These are phyloP conservation scores for Oreochromis mossambicus DNA, from an alignment of 2,797 vertebrate species.

Conservation along the genomic window DNA sequence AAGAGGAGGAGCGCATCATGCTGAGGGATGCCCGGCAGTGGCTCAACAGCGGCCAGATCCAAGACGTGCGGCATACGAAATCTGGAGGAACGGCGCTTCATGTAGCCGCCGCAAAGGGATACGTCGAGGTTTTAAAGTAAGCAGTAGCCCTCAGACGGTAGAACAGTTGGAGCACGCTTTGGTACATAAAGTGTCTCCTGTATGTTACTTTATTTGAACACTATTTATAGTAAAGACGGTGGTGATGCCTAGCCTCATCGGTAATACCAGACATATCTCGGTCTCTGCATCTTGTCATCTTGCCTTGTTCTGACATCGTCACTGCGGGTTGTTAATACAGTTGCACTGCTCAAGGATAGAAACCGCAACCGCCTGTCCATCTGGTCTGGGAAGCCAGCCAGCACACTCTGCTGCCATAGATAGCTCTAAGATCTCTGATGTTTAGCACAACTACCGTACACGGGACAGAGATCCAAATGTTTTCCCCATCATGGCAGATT, in stretches of 20 bases:
- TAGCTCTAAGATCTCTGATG: constrained; percentile 30
- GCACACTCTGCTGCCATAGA: constrained; percentile 31
- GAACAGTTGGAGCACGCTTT: neutral
- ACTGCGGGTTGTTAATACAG: constrained; percentile 15
- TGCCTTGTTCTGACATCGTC: neutral
- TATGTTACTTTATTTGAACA: neutral
- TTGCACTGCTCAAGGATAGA: constrained; percentile 6
- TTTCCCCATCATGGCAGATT: neutral
- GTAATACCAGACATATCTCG: neutral
- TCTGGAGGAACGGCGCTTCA: constrained; percentile 97
- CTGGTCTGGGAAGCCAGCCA: constrained; percentile 56
- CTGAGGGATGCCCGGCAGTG: constrained; percentile 95
- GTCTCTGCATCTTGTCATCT: constrained; percentile 24
- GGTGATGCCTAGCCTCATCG: neutral
- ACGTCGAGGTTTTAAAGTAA: constrained; percentile 99
- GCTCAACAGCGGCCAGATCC: constrained; percentile 96
- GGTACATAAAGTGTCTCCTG: neutral
- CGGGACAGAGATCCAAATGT: neutral
- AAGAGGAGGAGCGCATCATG: constrained; percentile 98
- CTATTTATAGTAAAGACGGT: neutral
- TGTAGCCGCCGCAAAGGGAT: constrained; percentile 96
- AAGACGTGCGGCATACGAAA: constrained; percentile 89
- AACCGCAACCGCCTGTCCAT: constrained; percentile 32
- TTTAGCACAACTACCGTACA: neutral
- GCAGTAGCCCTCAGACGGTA: constrained; percentile 22